Evolutionary conservation across 2,888 invertebrate genomes (phyloP).

Genomic region (Cabera pusaria): DNA sequence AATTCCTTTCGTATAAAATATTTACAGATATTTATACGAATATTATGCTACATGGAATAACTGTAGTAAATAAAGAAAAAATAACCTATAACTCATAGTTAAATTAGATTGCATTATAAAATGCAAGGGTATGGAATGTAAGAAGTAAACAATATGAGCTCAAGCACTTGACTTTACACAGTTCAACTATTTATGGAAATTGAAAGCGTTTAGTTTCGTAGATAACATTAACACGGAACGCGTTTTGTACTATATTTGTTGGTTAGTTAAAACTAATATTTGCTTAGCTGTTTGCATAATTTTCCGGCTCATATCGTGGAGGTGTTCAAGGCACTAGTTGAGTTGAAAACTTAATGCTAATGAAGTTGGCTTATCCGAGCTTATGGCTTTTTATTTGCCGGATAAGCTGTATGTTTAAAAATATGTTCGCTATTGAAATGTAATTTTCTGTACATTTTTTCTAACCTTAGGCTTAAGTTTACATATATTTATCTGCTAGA

Average conservation of each 20-base stretch:
- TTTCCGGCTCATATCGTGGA: conserved; percentile 45
- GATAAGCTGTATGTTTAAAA: conserved; percentile 61
- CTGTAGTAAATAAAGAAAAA: too few species aligned
- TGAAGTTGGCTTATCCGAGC: conserved; percentile 56
- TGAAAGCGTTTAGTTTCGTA: conserved; percentile 17
- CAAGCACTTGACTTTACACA: conserved; percentile 1
- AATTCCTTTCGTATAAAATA: too few species aligned
- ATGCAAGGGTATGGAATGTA: too few species aligned
- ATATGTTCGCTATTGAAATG: conserved; percentile 54
- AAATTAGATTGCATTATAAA: conserved; percentile 4
- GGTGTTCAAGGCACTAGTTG: conserved; percentile 39
- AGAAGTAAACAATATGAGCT: conserved; percentile 2
- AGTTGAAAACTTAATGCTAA: conserved; percentile 55
- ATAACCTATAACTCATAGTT: too few species aligned
- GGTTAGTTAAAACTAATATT: conserved; percentile 22
- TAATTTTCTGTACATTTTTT: too few species aligned
- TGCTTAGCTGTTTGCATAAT: conserved; percentile 42
- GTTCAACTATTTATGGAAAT: conserved; percentile 14
- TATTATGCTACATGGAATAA: too few species aligned
- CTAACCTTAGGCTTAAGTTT: too few species aligned
- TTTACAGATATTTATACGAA: too few species aligned
- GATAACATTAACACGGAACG: conserved; percentile 28
- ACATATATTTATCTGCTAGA: too few species aligned
- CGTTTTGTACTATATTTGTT: conserved; percentile 36
- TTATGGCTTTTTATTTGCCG: conserved; percentile 54